These are phyloP conservation scores for Parnassius smintheus DNA, from an alignment of 2,888 invertebrate species.

Conservation along the genomic window DNA sequence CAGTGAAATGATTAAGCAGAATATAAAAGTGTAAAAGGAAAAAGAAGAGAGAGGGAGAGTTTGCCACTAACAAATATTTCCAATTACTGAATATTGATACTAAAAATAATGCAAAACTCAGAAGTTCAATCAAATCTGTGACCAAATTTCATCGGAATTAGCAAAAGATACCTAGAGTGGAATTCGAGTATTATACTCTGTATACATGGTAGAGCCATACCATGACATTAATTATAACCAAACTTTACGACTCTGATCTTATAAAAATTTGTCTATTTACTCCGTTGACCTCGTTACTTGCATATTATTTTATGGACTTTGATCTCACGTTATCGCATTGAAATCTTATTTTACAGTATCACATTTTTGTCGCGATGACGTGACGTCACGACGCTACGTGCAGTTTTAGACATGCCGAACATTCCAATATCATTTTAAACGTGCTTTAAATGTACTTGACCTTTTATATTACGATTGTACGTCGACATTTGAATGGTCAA, in stretches of 20 bases:
- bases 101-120: too few species aligned
- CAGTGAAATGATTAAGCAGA: too few species aligned
- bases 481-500: constrained; percentile 1
- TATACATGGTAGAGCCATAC: too few species aligned
- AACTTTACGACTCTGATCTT: neutral
- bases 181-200: too few species aligned
- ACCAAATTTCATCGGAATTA: too few species aligned
- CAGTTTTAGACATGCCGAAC: constrained; percentile 6
- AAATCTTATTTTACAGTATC: constrained; percentile 16
- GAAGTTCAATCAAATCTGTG: too few species aligned
- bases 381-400: neutral
- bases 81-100: too few species aligned
- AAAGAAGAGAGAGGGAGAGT: too few species aligned
- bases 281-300: constrained; percentile 41
- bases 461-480: constrained; percentile 14
- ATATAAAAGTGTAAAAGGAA: too few species aligned
- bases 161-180: too few species aligned
- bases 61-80: too few species aligned
- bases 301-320: constrained; percentile 37
- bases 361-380: neutral
- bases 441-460: constrained; percentile 16
- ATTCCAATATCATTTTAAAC: constrained; percentile 14
- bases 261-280: constrained; percentile 4
- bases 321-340: constrained; percentile 32
- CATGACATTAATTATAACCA: too few species aligned